Conservation (phyloP, 2,888 invertebrate species). For the Drosophila pseudotakahashii region DNA sequence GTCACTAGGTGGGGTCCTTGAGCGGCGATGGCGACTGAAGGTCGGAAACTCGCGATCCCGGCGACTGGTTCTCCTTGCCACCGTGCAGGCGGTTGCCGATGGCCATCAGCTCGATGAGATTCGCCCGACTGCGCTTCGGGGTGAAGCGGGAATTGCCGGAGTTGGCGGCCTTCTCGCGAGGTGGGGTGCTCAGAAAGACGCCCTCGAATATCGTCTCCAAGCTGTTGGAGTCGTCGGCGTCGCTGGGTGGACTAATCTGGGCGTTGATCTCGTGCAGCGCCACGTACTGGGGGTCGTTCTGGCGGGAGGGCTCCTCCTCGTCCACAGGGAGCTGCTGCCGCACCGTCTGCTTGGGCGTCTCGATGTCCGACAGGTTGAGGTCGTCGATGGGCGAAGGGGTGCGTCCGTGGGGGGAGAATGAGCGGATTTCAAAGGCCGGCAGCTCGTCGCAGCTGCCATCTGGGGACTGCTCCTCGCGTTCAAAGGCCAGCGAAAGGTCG, state of each 20-base stretch:
- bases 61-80: constrained; percentile 76
- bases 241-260: constrained; percentile 81
- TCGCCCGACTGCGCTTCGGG: constrained; percentile 61
- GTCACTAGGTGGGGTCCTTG: constrained; percentile 6
- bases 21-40: neutral
- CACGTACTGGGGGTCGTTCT: constrained; percentile 78
- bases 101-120: constrained; percentile 73
- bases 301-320: constrained; percentile 29
- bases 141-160: constrained; percentile 43
- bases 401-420: constrained; percentile 81
- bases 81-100: constrained; percentile 66
- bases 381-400: constrained; percentile 82
- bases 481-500: constrained; percentile 79
- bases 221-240: constrained; percentile 63
- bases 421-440: constrained; percentile 82
- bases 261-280: constrained; percentile 82
- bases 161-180: constrained; percentile 57
- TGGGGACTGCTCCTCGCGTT: constrained; percentile 61
- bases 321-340: constrained; percentile 12
- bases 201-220: constrained; percentile 84
- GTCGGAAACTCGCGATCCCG: constrained; percentile 17
- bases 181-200: constrained; percentile 82
- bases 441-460: constrained; percentile 76
- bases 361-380: constrained; percentile 49
- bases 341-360: constrained; percentile 57